Base-by-base conservation (phyloP, 2,797 vertebrate genomes). In the Galago senegalensis region DNA sequence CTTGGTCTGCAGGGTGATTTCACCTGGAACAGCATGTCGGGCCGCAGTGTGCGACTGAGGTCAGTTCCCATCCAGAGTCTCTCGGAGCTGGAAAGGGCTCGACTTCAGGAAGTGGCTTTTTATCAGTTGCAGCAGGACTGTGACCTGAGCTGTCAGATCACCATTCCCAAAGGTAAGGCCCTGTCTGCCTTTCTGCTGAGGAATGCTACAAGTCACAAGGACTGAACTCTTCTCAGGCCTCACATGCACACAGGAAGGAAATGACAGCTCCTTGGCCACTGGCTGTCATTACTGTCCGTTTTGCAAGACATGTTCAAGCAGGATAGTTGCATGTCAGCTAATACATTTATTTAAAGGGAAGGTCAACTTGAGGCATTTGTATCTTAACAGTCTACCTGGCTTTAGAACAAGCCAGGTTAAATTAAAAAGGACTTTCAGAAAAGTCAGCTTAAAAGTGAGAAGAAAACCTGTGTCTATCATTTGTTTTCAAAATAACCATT, bases 11-110 rank as follows among this genome's bases (percentile, higher is more conserved):
- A 99, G 99, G 99, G 99, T 98, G 99, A 99, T 97, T 99, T 99
- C 98, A 99, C 99, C 97, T 99, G 99, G 99, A 99, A 99, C 99
- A 99, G 99, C 98, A 99, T 99, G 98, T 99, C 99, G 23, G 99
- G 99, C 96, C 99, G 99, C 94, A 99, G 98, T 0, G 99, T 99
- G 96, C 98, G 98, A 94, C 99, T 99, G 98, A 99, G 99, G 98
- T 99, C 99, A 10, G 99, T 99, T 94, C 99, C 99, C 21, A 99
- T 99, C 96, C 99, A 99, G 97, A 99, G 99, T 97, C 99, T 99
- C 95, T 99, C 99, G 0, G 99, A 99, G 98, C 97, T 99, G 98
- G 99, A 99, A 98, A 98, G 99, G 77, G 99, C 99, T 92, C 99
- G 99, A 37, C 99, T 99, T 43, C 99, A 99, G 99, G 99, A 99